Base-by-base conservation (phyloP, 2,113 vertebrate species). In the Nothoprocta pentlandii region DNA sequence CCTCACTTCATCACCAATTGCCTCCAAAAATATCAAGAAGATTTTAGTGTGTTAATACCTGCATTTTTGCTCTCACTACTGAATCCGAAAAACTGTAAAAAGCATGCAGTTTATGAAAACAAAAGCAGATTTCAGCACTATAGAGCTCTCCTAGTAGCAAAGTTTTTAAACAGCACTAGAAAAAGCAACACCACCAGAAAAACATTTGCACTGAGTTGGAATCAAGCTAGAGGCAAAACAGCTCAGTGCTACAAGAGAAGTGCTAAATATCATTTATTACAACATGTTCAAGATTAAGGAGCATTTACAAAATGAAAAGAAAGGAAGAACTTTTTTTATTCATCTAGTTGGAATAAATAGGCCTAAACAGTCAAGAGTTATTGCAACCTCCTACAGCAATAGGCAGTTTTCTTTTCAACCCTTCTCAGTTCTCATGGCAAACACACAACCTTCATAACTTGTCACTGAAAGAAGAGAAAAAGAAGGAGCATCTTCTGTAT, bases 71-170 rank as follows among this genome's bases (percentile, higher is more conserved):
- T 76, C 13, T 56, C 12, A 10, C 16, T 61, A 5, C n/a, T 82
- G 53, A 51, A 46, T 91, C 25, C 51, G 51, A 90, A 6, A 71
- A 51, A 64, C 58, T 87, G 25, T 51, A 81, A n/a, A 85, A 91
- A 90, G 12, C 5, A 11, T 17, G 39, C 23, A 21, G 28, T 56
- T 92, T 77, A 28, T 47, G 23, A 47, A 62, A 56, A 88, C 46
- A 9, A 58, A 88, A 88, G 28, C 23, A 44, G 63, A 87, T 70
- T 22, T 93, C 58, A 56, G 32, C 82, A 80, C 32, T 58, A 51
- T 6, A 51, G 12, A 36, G 41, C 39, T 77, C 25, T 39, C 83
- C 26, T 77, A 73, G 22, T 32, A 66, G 10, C 4, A 11, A 47
- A 73, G 30, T 70, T 42, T 41, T 62, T 77, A 78, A 86, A 86